Conservation (phyloP, 2,797 vertebrate genomes). For the Crocidura indochinensis region DNA sequence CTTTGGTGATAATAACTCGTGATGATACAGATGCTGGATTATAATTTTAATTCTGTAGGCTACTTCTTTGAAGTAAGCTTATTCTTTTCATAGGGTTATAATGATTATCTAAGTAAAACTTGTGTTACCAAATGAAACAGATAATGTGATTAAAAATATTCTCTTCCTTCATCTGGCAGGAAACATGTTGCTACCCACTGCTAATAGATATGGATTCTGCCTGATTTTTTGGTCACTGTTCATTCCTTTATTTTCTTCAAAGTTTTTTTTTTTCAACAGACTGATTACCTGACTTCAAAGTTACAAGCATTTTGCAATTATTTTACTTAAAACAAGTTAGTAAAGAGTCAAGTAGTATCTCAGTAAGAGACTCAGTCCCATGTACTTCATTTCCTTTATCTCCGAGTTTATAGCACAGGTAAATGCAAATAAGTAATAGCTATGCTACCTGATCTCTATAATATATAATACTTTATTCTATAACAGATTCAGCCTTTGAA, state of each 20-base stretch:
- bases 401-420: not conserved
- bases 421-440: not conserved
- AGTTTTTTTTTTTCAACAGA: not conserved
- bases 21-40: too few species aligned
- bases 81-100: not conserved
- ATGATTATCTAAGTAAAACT: not conserved
- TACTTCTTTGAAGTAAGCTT: not conserved
- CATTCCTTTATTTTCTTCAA: constrained; percentile 1
- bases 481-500: constrained; percentile 22
- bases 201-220: not conserved
- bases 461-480: constrained; percentile 23
- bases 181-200: constrained; percentile 55
- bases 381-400: not conserved
- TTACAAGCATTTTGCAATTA: not conserved
- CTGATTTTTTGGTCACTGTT: constrained; percentile 2
- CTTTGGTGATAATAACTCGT: too few species aligned
- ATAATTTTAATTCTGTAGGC: constrained; percentile 32
- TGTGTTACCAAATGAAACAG: constrained; percentile 47
- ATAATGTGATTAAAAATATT: constrained; percentile 15
- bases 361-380: not conserved
- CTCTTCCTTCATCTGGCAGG: constrained; percentile 33
- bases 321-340: constrained; percentile 44
- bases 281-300: constrained; percentile 21
- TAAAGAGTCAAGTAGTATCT: not conserved
- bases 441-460: not conserved